Base-by-base conservation (phyloP, 2,113 vertebrate species). In the Nycticebus coucang region DNA sequence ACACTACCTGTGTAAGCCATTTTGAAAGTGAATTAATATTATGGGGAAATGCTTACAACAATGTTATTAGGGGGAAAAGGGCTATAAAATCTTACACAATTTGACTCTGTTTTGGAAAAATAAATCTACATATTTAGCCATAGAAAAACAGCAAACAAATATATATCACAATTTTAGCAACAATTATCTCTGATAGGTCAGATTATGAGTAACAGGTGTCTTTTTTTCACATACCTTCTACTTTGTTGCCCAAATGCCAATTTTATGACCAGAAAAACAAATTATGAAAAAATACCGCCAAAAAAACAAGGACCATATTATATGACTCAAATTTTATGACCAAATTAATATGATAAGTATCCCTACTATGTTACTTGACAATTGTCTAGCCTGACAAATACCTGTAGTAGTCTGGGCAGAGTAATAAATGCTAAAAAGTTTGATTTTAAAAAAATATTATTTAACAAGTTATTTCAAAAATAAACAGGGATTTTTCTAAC, bases 391-490 rank as follows among this genome's bases (percentile, higher is more conserved):
- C 26, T 69, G 60, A 79, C n/a, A 72, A 69, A 69, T 30, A 8
- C 45, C 45, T 50, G 45, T 50, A 72, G 4, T 19, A 59, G 30
- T 4, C 15, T 18, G 78, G 19, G 12, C 17, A 84, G 28, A 66
- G 60, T 50, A 64, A 81, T 59, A 8, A 22, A 64, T 72, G 78
- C 21, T 69, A 74, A 68, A 82, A 45, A 69, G 5, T 57, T 81
- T 55, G 17, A 8, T 59, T 28, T 75, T 28, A 9, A 24, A 24
- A 62, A n/a, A 78, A 75, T 8, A 33, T 72, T 26, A 4, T 59
- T 41, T 19, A 60, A 64, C 53, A 68, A 62, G n/a, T 50, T 95
- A 30, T 57, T 81, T 69, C 53, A 94, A 89, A 90, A 93, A 33
- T 41, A 87, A 68, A 35, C 26, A 62, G 12, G 64, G 26, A 37